Base-by-base conservation (phyloP, 1,140 invertebrate genomes). In the Brachionus plicatilis region DNA sequence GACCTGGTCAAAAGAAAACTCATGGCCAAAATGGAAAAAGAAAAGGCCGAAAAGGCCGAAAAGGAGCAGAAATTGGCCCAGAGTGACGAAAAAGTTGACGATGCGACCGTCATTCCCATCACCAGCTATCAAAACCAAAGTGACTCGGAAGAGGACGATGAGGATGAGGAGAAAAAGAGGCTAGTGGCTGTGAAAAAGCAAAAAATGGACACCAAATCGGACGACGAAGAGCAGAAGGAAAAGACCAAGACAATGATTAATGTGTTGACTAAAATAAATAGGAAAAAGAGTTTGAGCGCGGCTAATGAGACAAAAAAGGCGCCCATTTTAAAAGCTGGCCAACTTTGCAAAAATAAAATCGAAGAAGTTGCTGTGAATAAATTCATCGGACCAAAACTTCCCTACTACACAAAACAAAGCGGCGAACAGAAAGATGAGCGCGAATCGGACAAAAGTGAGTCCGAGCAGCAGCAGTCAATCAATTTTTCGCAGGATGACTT, bases 281-380 rank as follows among this genome's bases (percentile, higher is more conserved):
- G 50, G 53, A 82, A 82, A 82, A 82, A 82, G 29, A 41, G 11
- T 17, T 8, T 24, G 11, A 82, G 12, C 5, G 17, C 24, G 27
- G 17, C 9, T 6, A 65, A 29, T 6, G 65, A 82, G 9, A 68
- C 50, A 1, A 82, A 82, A 65, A 82, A 82, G 45, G 79, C 65
- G 20, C 79, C 79, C 12, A 82, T 82, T 43, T 65, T 82, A 24
- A 82, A 82, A 68, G 79, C 79, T 45, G 79, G 79, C 2, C 79
- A 82, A 14, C 8, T 82, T 12, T 11, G 37, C 7, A 27, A 47
- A n/a, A 45, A 9, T 7, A 79, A 80, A 56, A 24, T 60, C 41
- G 79, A 82, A n/a, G 53, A 60, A 60, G 43, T 47, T 0, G 14
- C 65, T 29, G 20, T 43, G 9, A 80, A 20, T 65, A 65, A 60